Evolutionary conservation across 1,140 invertebrate species (phyloP), one percentile per base, ranked within the genome.

Genomic region (Diorhabda sublineata): DNA sequence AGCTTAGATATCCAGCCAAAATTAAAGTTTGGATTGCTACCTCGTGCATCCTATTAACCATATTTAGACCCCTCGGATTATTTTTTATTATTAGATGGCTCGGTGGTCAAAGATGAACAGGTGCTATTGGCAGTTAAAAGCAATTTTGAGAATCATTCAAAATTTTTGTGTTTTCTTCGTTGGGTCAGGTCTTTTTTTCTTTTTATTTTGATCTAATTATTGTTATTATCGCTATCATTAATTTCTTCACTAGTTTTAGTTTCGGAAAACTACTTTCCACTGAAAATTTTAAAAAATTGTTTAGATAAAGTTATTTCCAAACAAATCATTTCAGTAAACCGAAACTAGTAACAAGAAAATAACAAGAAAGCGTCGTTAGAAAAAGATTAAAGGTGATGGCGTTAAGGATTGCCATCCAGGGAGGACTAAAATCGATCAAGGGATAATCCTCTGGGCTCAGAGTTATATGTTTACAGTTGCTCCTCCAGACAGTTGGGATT

Each of bases 391-490:
- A 64, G 63, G 63, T 64, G 63, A 64, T 64, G 63, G 43, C 63
- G 45, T 56, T 64, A 64, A 59, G 69, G 64, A 70, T 68, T 68
- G 66, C 60, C 63, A 60, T 67, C 45, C 67, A 52, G 70, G 70
- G 70, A 67, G 65, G 64, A 66, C 72, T 52, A 41, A 58, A 74
- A 74, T 74, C 73, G 70, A 74, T 74, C 73, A 74, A 68, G 56
- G 68, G 73, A 74, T 74, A 72, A 74, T 72, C 73, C 67, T 66
- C 47, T 42, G 60, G 70, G 70, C 71, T 69, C 58, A 72, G 68
- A 72, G 73, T 74, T 74, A 74, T 74, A 72, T 74, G 73, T 74
- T 74, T 72, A 68, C 71, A 67, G 72, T 69, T 64, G 59, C 69
- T 64, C 62, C 66, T 58, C 66, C 59, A 66, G 68, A 71, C 68